A percentile compares a stretch with the other conserved stretches of the same genome.
Conservation (phyloP, 2,113 vertebrate species). For the Colossoma macropomum region DNA sequence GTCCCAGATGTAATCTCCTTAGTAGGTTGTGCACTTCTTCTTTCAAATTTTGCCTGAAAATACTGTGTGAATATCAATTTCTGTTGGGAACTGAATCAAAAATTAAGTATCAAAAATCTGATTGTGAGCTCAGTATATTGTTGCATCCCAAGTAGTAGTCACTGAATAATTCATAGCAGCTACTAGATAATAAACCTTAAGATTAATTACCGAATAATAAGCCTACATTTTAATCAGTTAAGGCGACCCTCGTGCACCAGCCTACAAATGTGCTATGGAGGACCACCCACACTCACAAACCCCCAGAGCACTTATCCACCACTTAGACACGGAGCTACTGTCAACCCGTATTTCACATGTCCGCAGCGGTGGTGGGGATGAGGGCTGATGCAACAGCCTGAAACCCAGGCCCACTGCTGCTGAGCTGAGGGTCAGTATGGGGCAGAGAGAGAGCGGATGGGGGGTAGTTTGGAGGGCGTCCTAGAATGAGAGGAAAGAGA, state of each 20-base stretch:
- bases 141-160: not conserved
- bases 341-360: constrained; percentile 28
- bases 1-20: not conserved
- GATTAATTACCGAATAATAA: not conserved
- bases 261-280: not conserved
- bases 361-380: not conserved
- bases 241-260: not conserved
- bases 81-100: not conserved
- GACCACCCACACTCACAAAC: constrained; percentile 21
- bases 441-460: constrained; percentile 18
- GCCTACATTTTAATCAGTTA: not conserved
- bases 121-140: not conserved
- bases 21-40: not conserved
- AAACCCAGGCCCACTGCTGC: constrained; percentile 58
- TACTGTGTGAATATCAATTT: not conserved
- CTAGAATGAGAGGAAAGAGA: constrained; percentile 9
- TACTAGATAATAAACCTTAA: not conserved
- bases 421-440: constrained; percentile 46
- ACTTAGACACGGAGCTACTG: constrained; percentile 21
- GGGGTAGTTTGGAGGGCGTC: constrained; percentile 33
- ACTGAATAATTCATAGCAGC: not conserved
- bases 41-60: not conserved
- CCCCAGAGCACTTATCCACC: not conserved
- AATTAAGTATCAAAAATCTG: not conserved
- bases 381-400: constrained; percentile 56